Percentiles rank a stretch among this genome's conserved stretches.
These are phyloP conservation scores for Peromyscus attwateri DNA, from an alignment of 2,797 vertebrate genomes.

Conservation along the genomic window DNA sequence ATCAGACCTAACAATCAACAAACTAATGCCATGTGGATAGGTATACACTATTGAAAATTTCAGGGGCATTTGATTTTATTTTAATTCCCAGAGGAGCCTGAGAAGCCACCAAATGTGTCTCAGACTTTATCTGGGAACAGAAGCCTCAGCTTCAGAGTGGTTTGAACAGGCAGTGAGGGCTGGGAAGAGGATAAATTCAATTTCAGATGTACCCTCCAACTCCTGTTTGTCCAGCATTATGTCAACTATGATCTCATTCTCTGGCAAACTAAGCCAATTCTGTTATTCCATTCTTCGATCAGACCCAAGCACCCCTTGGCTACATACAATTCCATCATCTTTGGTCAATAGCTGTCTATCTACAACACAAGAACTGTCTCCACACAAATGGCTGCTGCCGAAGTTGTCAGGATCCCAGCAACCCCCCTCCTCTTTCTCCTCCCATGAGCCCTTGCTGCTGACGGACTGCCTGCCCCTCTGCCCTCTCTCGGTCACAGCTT, in stretches of 20 bases:
- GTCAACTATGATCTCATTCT: slow-evolving; percentile 52
- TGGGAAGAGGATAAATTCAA: background rate
- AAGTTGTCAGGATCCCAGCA: background rate
- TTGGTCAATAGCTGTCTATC: background rate
- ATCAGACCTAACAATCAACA: background rate
- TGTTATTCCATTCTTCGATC: background rate
- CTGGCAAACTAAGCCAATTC: background rate
- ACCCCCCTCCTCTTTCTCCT: background rate
- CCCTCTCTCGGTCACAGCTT: background rate
- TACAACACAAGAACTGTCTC: background rate
- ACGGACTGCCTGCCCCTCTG: background rate
- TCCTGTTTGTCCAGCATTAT: slow-evolving; percentile 28
- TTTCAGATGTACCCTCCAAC: background rate
- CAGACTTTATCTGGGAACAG: background rate
- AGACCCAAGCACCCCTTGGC: background rate
- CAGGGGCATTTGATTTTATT: background rate
- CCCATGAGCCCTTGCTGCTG: background rate
- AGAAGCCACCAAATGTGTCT: background rate
- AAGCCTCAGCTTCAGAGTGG: background rate
- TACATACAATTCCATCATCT: background rate
- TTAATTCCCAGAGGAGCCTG: slow-evolving; percentile 6
- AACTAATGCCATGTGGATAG: background rate
- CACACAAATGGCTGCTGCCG: background rate
- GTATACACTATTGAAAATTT: background rate
- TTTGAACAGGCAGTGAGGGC: background rate